Evolutionary conservation across 2,888 invertebrate genomes (phyloP).

Genomic region (Drosophila quinaria): DNA sequence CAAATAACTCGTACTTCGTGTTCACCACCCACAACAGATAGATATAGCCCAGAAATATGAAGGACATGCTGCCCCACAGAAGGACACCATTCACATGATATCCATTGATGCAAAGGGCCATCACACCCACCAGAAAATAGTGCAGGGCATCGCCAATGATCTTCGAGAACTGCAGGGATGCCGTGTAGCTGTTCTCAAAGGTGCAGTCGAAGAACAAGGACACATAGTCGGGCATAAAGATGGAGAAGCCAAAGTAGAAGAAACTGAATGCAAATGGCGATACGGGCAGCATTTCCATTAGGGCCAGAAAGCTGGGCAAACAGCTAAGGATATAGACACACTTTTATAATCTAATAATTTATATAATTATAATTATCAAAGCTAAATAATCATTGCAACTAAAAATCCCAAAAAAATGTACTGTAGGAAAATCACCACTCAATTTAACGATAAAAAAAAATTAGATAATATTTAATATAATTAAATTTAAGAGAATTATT

Average conservation of each 20-base stretch:
- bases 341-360: background rate
- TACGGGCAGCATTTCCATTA: constrained; percentile 48
- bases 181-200: background rate
- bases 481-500: too few relatives aligned
- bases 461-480: too few relatives aligned
- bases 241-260: constrained; percentile 26
- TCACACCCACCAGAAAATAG: constrained; percentile 33
- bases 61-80: constrained; percentile 47
- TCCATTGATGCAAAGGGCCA: constrained; percentile 40
- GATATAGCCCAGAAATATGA: constrained; percentile 33
- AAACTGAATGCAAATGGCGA: constrained; percentile 37
- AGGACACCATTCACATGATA: constrained; percentile 23
- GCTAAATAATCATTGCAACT: too few relatives aligned
- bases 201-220: constrained; percentile 7
- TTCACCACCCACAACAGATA: constrained; percentile 20
- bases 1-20: constrained; percentile 15
- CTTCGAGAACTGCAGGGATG: constrained; percentile 24
- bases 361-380: too few relatives aligned
- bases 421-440: too few relatives aligned
- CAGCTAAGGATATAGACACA: constrained; percentile 32
- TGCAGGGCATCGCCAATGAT: constrained; percentile 33
- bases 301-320: constrained; percentile 49
- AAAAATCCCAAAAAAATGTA: too few relatives aligned
- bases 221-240: constrained; percentile 33
- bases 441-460: too few relatives aligned